These are phyloP conservation scores for Apostichopus californicus DNA, from an alignment of 35 echinoderm and acorn worm genomes.

Conservation along the genomic window DNA sequence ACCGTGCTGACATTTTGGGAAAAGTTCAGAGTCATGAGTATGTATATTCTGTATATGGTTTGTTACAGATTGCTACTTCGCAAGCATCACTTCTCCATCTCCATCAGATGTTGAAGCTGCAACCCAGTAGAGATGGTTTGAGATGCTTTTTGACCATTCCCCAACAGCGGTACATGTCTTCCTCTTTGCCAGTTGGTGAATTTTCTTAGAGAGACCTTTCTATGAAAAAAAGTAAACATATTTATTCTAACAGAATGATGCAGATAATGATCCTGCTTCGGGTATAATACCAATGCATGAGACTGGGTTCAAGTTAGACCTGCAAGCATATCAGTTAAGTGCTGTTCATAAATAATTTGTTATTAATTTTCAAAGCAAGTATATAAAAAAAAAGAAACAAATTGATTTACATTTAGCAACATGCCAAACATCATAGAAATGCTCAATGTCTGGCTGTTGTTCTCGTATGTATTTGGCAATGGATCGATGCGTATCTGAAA, in stretches of 20 bases:
- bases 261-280: too few relatives aligned
- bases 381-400: too few relatives aligned
- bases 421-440: conserved; percentile 62
- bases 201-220: not conserved
- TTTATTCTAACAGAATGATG: too few relatives aligned
- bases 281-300: too few relatives aligned
- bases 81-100: conserved; percentile 29
- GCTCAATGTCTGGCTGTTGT: not conserved
- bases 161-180: not conserved
- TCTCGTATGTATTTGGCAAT: conserved; percentile 63
- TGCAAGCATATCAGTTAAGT: too few relatives aligned
- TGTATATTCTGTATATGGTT: conserved; percentile 55
- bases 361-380: too few relatives aligned
- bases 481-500: conserved; percentile 66
- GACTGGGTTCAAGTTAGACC: too few relatives aligned
- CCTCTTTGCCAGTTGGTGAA: conserved; percentile 15
- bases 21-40: conserved; percentile 18
- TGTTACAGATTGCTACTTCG: conserved; percentile 18
- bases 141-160: conserved; percentile 39
- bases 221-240: too few relatives aligned
- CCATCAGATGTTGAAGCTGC: conserved; percentile 66
- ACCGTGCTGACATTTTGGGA: conserved; percentile 30
- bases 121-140: conserved; percentile 56
- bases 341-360: too few relatives aligned
- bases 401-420: conserved; percentile 41